Evolutionary conservation across 2,888 invertebrate species (phyloP), one percentile per base, ranked within the genome.

Genomic region (Euzetes globulus): DNA sequence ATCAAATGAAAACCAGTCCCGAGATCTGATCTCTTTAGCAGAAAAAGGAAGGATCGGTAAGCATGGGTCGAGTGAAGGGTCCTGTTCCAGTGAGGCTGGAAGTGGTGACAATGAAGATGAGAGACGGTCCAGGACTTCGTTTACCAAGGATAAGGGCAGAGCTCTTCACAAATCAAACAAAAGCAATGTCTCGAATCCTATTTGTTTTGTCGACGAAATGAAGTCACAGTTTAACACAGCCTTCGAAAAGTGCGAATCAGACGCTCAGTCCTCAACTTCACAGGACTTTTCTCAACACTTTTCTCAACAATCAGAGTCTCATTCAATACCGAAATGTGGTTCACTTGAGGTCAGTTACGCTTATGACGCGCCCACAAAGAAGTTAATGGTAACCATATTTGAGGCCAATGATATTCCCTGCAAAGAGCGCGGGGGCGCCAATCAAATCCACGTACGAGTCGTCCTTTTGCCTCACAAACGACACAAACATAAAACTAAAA

Each of bases 401-500:
- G 94, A 94, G 83, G 94, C 92, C 0, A 87, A 90, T 71, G 89
- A 91, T 71, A 86, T 95, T 79, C 89, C 91, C 76, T 87, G 88
- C 79, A 86, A 74, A 71, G 85, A 88, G 83, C 82, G 87, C 80
- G 86, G 89, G 78, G 87, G 89, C 83, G 86, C 87, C 81, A 87
- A 87, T 79, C 88, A 88, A 81, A 87, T 88, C 52, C 85, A 93
- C 89, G 92, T 94, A 77, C 88, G 94, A 78, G 86, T 95, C 79
- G 88, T 95, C 68, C 86, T 96, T 80, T 84, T 96, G 78, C 96
- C 95, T 5, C 88, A 91, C 81, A 94, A 94, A 82, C 94, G 94
- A 83, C 94, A 94, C 82, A 92, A 94, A 81, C 91, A 91, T 83
- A 95, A 95, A 84, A 94, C 94, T 29, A 93, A 94, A 84, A 92